Evolutionary conservation across 92 coral and sea anemone species (phyloP), one percentile per base, ranked within the genome.

Genomic region (Desmophyllum pertusum): DNA sequence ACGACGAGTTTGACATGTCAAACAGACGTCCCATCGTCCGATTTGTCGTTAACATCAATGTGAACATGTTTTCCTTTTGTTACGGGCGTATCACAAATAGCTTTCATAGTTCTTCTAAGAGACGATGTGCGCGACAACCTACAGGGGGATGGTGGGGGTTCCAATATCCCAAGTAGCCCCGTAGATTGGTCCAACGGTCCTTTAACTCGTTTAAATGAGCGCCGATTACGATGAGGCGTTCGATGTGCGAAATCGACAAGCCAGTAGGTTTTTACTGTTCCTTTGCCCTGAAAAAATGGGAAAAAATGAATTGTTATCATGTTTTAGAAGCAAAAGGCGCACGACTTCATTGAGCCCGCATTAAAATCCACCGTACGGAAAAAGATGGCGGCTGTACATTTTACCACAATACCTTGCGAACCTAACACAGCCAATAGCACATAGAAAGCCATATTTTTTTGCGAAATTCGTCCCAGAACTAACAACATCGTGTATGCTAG

Each of bases 201-300:
- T 31, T 55, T 82, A 25, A 40, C 43, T 33, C 86, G 78, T 46
- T 57, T 71, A 27, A 73, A 27, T 29, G 86, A 82, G 31, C 79
- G 79, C 5, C 86, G 86, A 30, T 40, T 46, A 18, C 78, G 69
- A 25, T 59, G 79, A 25, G 61, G 71, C 13, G 86, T 27, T 37
- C 70, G 70, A 10, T 30, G 53, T 11, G 71, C 78, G 30, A 30
- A 59, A 61, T 57, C 79, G 11, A 73, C 52, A 5, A 91, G 77
- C 94, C 94, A 91, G 77, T 80, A 91, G 9, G 87, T 88, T 70
- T 80, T 89, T 4, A 87, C 91, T 40, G 79, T 87, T 9, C 94
- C 94, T 87, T 91, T 91, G 31, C 94, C 94, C 94, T 91, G 36
- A 57, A 17, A 41, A 57, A 53, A 52, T 42, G 30, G 23, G 18